Percentiles rank a stretch among this genome's conserved stretches.
These are phyloP conservation scores for Brienomyrus longianalis DNA, from an alignment of 2,113 vertebrate species.

Conservation along the genomic window DNA sequence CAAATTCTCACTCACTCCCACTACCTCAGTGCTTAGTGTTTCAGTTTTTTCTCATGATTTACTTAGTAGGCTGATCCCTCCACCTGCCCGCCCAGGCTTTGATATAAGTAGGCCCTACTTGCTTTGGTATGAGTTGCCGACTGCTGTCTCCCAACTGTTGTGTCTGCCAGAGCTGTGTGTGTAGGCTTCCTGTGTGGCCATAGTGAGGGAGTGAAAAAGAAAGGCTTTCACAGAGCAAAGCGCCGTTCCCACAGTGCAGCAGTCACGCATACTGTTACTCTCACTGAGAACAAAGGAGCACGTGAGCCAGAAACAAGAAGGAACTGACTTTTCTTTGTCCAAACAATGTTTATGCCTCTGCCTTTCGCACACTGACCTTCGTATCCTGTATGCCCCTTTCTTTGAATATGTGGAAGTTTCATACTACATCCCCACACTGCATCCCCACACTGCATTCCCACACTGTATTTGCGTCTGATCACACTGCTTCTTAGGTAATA, in stretches of 20 bases:
- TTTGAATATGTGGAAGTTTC: neutral
- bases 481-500: neutral
- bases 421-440: neutral
- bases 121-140: neutral
- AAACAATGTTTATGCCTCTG: neutral
- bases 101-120: neutral
- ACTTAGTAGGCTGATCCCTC: neutral
- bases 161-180: neutral
- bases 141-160: neutral
- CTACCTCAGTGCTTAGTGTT: neutral
- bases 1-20: neutral
- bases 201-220: neutral
- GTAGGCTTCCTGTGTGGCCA: neutral
- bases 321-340: neutral
- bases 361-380: neutral
- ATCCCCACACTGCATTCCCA: neutral
- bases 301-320: neutral
- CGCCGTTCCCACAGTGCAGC: neutral
- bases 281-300: neutral
- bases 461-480: neutral
- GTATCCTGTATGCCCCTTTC: neutral
- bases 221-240: neutral
- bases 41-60: neutral
- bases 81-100: neutral
- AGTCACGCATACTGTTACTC: slow-evolving; percentile 1